Conservation (phyloP, 2,888 invertebrate genomes). For the Polymixis flavicincta region DNA sequence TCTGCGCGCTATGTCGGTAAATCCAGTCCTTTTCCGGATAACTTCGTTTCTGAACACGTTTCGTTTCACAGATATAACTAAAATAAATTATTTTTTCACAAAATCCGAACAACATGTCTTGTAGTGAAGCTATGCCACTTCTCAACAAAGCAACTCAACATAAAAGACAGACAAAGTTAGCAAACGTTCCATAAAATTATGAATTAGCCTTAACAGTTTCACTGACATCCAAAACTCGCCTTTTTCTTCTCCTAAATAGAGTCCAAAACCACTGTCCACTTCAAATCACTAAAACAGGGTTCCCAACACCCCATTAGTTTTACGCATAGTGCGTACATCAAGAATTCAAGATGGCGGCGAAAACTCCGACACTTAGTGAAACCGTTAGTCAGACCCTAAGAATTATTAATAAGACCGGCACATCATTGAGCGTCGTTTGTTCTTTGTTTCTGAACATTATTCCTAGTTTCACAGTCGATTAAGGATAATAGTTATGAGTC, state of each 20-base stretch:
- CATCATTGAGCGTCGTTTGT: constrained; percentile 44
- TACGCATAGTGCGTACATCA: constrained; percentile 41
- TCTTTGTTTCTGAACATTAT: constrained; percentile 25
- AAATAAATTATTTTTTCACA: background rate
- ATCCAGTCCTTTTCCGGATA: no score
- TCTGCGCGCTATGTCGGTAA: no score
- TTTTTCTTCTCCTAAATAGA: background rate
- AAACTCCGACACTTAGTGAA: constrained; percentile 43
- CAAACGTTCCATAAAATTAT: constrained; percentile 29
- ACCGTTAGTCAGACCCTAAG: constrained; percentile 44
- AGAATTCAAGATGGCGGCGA: constrained; percentile 38
- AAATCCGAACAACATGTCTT: background rate
- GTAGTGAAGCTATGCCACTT: background rate
- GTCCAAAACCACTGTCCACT: background rate
- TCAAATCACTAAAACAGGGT: constrained; percentile 9
- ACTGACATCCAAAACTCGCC: background rate
- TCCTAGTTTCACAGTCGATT: constrained; percentile 26
- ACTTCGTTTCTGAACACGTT: no score
- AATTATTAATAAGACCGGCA: constrained; percentile 56
- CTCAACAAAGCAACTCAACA: constrained; percentile 1
- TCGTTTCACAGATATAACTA: background rate
- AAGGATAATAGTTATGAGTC: constrained; percentile 28
- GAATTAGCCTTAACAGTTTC: background rate
- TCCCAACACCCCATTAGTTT: constrained; percentile 33
- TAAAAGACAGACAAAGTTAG: constrained; percentile 29